Percentiles rank a stretch among this genome's conserved stretches.
These are phyloP conservation scores for Melanotaenia nigrans DNA, from an alignment of 2,797 vertebrate species.

Conservation along the genomic window DNA sequence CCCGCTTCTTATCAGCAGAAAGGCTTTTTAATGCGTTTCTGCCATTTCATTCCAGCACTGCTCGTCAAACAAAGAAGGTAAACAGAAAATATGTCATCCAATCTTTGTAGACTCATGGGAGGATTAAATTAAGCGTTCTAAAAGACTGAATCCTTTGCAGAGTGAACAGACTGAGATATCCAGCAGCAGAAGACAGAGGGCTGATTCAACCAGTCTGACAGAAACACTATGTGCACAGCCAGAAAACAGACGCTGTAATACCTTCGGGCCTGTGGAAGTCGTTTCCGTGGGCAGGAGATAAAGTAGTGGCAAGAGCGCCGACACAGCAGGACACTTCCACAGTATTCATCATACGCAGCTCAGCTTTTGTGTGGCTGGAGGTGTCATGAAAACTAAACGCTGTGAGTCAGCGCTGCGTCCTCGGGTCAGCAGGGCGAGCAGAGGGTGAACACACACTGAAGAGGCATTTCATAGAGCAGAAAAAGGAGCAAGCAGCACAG, in stretches of 20 bases:
- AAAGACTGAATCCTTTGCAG: no score
- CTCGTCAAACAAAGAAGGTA: neutral
- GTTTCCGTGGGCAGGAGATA: conserved; percentile 16
- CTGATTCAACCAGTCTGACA: neutral
- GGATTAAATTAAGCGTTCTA: no score
- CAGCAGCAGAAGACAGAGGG: neutral
- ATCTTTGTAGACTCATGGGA: no score
- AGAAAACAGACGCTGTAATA: neutral
- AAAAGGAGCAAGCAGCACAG: neutral
- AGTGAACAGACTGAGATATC: no score
- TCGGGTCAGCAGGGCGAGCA: neutral
- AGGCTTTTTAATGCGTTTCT: neutral
- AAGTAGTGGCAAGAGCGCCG: no score
- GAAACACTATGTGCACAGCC: neutral
- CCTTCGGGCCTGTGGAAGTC: neutral
- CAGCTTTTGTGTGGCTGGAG: conserved; percentile 7
- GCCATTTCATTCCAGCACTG: neutral
- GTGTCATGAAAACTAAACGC: conserved; percentile 8
- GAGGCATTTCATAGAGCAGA: neutral
- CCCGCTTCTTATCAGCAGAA: neutral
- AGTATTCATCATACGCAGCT: conserved; percentile 5
- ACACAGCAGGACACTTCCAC: no score
- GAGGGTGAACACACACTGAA: neutral
- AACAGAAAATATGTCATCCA: no score
- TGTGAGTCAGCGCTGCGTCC: conserved; percentile 19